Base-by-base conservation (phyloP, 2,888 invertebrate genomes). In the Dichetophora obliterata region DNA sequence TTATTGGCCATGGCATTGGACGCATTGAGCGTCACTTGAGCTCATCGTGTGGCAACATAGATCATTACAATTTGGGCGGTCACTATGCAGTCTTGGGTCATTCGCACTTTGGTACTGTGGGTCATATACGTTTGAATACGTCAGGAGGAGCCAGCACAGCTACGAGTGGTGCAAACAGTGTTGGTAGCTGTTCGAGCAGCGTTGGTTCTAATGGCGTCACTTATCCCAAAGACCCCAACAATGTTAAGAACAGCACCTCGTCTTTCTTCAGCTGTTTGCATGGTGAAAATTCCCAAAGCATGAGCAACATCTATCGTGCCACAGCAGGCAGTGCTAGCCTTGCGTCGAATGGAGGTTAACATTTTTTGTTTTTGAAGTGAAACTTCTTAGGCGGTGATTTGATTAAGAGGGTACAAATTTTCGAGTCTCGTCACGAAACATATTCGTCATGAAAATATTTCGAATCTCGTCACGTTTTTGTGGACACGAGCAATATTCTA, bases 11-110 rank as follows among this genome's bases (percentile, higher is more conserved):
- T 80, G 91, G 91, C 16, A 90, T 91, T 61, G 92, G 92, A 22
- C 89, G 92, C 79, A 92, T 92, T 80, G 92, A 91, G 82, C 88
- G 92, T 8, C 92, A 92, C 82, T 89, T 93, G 77, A 92, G 92
- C 74, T 93, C 93, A 0, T 93, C 93, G n/a, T 93, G 93, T 84
- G 92, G 93, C 75, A 92, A 92, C 85, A 91, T 91, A 76, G 90
- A 90, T 82, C 90, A 90, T 79, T 90, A 90, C 65, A 90, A 90
- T 82, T 82, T 90, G 11, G 90, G 90, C 5, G 89, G 90, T 0
- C 90, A 90, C 71, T 90, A 90, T 75, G 90, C 90, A 0, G 89
- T 90, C 8, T 80, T 90, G 63, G 90, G 90, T 0, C 89, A 89
- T 79, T 89, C 90, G 1, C 90, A 90, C 79, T 89, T 87, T n/a